Percentiles rank a stretch among this genome's conserved stretches.
These are phyloP conservation scores for Eira barbara DNA, from an alignment of 2,113 vertebrate genomes.

Conservation along the genomic window DNA sequence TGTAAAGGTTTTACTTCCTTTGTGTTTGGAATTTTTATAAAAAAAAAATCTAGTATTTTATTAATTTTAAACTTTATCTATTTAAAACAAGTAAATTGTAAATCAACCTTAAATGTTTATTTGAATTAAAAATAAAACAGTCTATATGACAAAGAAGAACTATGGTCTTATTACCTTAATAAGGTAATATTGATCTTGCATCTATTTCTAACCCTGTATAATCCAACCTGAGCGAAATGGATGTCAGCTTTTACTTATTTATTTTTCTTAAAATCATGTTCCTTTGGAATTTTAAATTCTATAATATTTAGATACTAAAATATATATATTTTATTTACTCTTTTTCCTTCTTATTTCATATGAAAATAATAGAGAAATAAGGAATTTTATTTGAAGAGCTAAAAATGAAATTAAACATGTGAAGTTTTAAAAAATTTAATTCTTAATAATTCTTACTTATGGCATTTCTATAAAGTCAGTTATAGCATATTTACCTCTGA, in stretches of 20 bases:
- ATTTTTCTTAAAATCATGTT: not conserved
- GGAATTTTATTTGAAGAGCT: not conserved
- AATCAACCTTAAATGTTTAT: not conserved
- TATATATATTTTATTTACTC: not conserved
- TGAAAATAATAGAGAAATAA: not conserved
- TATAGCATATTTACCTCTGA: not conserved
- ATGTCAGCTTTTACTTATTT: not conserved
- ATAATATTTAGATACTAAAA: not conserved
- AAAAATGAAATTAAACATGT: not conserved
- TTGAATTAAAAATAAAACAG: not conserved
- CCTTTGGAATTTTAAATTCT: not conserved
- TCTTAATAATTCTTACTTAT: not conserved
- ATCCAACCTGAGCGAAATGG: not conserved
- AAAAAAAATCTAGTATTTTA: not conserved
- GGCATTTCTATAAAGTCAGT: not conserved
- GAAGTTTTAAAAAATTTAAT: not conserved
- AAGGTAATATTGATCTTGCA: not conserved
- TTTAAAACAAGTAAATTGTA: not conserved
- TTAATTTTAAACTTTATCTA: not conserved
- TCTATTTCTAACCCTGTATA: not conserved
- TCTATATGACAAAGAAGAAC: not conserved
- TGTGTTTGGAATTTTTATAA: not conserved
- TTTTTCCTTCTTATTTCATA: not conserved
- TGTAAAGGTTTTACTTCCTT: not conserved
- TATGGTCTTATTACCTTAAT: not conserved